Base-by-base conservation (phyloP, 2,888 invertebrate genomes). In the Octonoba sinensis region DNA sequence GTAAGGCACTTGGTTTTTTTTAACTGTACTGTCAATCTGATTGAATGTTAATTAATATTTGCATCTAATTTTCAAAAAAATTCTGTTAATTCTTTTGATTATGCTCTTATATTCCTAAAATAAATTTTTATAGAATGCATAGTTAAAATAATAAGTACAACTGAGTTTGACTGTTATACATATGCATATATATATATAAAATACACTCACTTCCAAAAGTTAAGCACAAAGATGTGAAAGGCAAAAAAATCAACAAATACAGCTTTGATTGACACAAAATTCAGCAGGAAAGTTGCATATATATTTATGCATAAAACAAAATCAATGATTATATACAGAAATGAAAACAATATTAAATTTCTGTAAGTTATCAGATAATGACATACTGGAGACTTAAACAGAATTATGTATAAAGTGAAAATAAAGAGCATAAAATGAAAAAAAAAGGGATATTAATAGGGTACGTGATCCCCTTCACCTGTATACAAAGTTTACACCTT, bases 401-500 rank as follows among this genome's bases (percentile, higher is more conserved):
- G 4, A 36, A 54, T 59, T 20, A 1, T 22, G 59, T 59, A 4
- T 22, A 18, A 59, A 22, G 1, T 16, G 18, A 59, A 24, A 18
- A n/a, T 11, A 59, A 59, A 56, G 11, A n/a, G 56, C 15, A 56
- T n/a, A n/a, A n/a, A n/a, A n/a, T n/a, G n/a, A n/a, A 6, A 36
- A 36, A 6, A 59, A 64, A 64, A 64, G 1, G 11, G 16, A 36
- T 44, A 64, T 64, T 64, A 36, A 64, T 64, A 64, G 36, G 46
- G 44, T 44, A 64, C 6, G 44, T 64, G 44, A 46, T 4, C 44
- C 46, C 46, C 46, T 11, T 36, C 18, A 64, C n/a, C 64, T 64
- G 6, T n/a, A 36, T 46, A 64, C n/a, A 64, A 64, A 64, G n/a
- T 44, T 44, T 64, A 44, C 27, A 64, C 11, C 8, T 11, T 46